These are phyloP conservation scores for Caradrina clavipalpis DNA, from an alignment of 2,888 invertebrate genomes.

Conservation along the genomic window DNA sequence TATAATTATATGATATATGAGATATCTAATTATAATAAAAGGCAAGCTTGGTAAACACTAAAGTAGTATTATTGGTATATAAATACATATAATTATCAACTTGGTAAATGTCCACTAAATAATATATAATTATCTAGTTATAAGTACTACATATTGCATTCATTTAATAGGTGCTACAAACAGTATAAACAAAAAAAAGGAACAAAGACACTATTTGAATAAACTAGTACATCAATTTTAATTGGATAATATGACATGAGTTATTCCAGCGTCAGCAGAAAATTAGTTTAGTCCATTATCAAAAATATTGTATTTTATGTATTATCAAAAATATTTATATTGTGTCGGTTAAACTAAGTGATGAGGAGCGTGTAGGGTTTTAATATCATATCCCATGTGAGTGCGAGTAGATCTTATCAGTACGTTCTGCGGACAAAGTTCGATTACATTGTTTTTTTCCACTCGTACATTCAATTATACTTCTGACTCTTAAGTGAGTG, in stretches of 20 bases:
- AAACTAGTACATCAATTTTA: neutral
- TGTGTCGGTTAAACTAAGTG: neutral
- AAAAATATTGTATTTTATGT: constrained; percentile 44
- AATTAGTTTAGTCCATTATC: constrained; percentile 19
- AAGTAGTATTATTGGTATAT: neutral
- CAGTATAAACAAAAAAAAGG: constrained; percentile 5
- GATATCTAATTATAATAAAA: constrained; percentile 12
- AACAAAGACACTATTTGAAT: neutral
- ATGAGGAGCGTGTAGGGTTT: constrained; percentile 13
- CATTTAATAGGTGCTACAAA: neutral
- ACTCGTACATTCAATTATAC: constrained; percentile 35
- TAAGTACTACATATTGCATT: neutral
- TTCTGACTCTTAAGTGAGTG: constrained; percentile 4
- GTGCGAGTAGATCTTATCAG: constrained; percentile 49
- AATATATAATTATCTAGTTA: neutral
- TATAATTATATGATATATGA: neutral
- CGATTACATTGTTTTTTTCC: constrained; percentile 50
- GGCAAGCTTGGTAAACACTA: constrained; percentile 5
- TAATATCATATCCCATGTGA: constrained; percentile 40
- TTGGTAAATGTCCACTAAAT: constrained; percentile 15
- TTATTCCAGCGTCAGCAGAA: neutral
- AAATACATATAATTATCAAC: neutral
- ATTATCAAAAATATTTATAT: constrained; percentile 45
- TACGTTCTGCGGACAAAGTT: constrained; percentile 26
- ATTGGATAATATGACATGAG: neutral